Conservation (phyloP, 2,113 vertebrate species). For the Pachycephala philippinensis region DNA sequence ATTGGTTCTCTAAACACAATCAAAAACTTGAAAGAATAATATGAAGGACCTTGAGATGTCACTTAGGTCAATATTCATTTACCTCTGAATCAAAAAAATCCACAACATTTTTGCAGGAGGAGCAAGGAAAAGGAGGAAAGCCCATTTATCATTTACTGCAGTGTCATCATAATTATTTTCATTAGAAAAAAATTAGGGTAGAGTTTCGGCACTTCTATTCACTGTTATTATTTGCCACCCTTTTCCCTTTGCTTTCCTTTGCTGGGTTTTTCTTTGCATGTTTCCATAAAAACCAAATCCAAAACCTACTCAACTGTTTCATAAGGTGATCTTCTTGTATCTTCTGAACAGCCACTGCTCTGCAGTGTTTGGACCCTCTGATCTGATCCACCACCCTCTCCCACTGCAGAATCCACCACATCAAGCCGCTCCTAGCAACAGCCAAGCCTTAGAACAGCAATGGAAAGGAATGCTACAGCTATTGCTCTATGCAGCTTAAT, state of each 20-base stretch:
- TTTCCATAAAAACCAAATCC: neutral
- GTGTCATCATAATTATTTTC: neutral
- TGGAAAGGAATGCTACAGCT: neutral
- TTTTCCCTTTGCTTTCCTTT: neutral
- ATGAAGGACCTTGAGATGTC: neutral
- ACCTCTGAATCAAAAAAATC: neutral
- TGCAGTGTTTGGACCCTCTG: neutral
- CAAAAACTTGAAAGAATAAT: neutral
- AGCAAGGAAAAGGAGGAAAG: neutral
- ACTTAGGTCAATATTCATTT: neutral
- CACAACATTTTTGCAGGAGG: neutral
- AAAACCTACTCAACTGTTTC: neutral
- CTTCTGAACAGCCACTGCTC: neutral
- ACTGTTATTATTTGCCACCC: neutral
- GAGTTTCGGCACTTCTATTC: neutral
- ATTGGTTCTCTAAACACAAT: neutral
- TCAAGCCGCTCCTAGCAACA: neutral
- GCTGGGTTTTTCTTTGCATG: neutral
- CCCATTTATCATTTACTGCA: neutral
- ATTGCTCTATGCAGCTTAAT: neutral
- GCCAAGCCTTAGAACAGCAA: neutral
- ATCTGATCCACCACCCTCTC: neutral
- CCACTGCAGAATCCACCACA: neutral
- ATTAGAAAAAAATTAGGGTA: neutral
- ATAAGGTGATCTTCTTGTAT: neutral